Base-by-base conservation (phyloP, 2,888 invertebrate species). In the Blastobasis adustella region DNA sequence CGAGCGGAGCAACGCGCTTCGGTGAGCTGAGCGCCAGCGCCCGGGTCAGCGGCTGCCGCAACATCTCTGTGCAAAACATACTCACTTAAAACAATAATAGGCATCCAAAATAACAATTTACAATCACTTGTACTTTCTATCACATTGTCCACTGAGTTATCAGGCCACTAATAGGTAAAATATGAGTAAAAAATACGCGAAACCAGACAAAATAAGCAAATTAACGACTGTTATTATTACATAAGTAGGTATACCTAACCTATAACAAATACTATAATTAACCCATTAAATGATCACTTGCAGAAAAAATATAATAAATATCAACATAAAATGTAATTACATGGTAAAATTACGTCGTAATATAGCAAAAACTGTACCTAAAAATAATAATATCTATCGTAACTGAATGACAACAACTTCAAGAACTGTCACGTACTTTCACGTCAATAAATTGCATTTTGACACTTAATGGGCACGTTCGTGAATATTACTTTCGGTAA, bases 11-110 rank as follows among this genome's bases (percentile, higher is more conserved):
- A 53, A 71, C 76, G 51, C 86, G 83, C 52, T 71, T 66, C 51
- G 84, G 77, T 50, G 89, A 83, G 59, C 76, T 72, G 65, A 89
- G 81, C 72, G 89, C 79, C 66, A 93, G 89, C 79, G 92, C 92
- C 89, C 93, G 92, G 60, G 90, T 82, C 69, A 94, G 89, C 76
- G 94, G 92, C 84, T 93, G 90, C 85, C 95, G 93, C 89, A 95
- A 89, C 95, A 95, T 95, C 74, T 90, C 83, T 84, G 73, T 68
- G 73, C 60, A 73, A 72, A 57, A 68, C 63, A 63, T 55, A 61
- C 49, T 54, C 47, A 53, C 37, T 52, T 45, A 45, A 10, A 39
- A 45, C 7, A 43, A 52, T 54, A 48, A 46, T 44, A 53, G 55
- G 53, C 61, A 60, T 57, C 58, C 58, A 59, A 63, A 51, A 59